These are phyloP conservation scores for Phytoseiulus persimilis DNA, from an alignment of 2,888 invertebrate species.

Conservation along the genomic window DNA sequence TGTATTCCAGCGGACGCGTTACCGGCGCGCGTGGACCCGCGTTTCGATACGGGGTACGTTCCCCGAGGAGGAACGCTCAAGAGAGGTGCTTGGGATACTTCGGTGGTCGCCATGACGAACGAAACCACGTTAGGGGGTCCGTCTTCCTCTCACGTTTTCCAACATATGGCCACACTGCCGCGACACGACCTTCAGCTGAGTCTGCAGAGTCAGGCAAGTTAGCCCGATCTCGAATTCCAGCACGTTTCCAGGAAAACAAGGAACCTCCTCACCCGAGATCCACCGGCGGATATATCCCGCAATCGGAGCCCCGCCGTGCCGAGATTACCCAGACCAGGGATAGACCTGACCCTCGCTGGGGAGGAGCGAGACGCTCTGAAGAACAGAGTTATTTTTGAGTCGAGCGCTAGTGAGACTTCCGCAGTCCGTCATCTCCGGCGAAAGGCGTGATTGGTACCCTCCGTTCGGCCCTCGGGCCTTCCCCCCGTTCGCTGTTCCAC, in stretches of 20 bases:
- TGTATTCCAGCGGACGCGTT: conserved; percentile 26
- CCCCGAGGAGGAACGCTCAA: conserved; percentile 30
- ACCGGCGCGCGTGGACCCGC: conserved; percentile 22
- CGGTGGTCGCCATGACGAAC: conserved; percentile 15
- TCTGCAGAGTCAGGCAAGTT: neutral
- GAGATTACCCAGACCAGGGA: too few relatives aligned
- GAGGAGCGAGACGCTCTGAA: too few relatives aligned
- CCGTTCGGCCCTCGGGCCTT: too few relatives aligned
- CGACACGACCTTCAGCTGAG: conserved; percentile 6
- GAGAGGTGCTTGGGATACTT: conserved; percentile 28
- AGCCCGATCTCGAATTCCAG: neutral
- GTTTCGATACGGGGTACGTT: conserved; percentile 27
- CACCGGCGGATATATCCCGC: too few relatives aligned
- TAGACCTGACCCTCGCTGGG: too few relatives aligned
- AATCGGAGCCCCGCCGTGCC: too few relatives aligned
- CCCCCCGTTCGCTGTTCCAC: neutral
- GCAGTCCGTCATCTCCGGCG: neutral
- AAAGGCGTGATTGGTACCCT: neutral
- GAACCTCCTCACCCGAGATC: too few relatives aligned
- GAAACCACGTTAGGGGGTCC: conserved; percentile 14
- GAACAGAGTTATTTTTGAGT: neutral
- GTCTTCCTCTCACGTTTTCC: conserved; percentile 24
- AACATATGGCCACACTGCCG: conserved; percentile 32
- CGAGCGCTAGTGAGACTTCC: neutral
- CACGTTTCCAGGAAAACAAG: too few relatives aligned